Conservation (phyloP, 2,888 invertebrate species). For the Ochropleura plecta region DNA sequence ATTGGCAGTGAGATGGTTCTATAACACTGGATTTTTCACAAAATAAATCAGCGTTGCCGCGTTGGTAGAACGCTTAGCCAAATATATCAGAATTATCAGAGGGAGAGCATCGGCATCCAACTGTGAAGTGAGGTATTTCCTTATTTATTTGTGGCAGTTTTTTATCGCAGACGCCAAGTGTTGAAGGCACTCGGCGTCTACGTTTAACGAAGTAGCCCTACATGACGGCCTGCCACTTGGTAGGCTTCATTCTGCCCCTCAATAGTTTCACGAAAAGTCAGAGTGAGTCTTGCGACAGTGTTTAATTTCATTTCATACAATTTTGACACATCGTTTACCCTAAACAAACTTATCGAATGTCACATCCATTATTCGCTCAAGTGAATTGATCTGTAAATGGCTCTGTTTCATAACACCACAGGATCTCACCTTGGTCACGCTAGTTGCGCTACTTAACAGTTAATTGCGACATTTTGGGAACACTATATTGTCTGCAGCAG, state of each 20-base stretch:
- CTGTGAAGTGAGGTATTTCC: not conserved
- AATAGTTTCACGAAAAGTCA: not conserved
- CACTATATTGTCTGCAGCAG: constrained; percentile 50
- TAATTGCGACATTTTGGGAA: constrained; percentile 50
- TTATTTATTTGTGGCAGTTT: not conserved
- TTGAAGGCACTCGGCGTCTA: too few relatives aligned
- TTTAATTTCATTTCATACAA: constrained; percentile 3
- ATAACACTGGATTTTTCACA: not conserved
- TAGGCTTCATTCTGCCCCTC: constrained; percentile 17
- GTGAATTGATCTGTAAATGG: constrained; percentile 21
- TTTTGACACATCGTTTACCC: constrained; percentile 7
- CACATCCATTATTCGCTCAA: not conserved
- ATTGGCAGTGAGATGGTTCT: not conserved
- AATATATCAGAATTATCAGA: constrained; percentile 1
- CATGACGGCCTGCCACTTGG: constrained; percentile 2
- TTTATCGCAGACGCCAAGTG: not conserved
- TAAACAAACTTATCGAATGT: constrained; percentile 14
- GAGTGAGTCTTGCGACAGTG: not conserved
- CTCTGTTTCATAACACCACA: constrained; percentile 20
- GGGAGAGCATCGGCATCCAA: not conserved
- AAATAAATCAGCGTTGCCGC: not conserved
- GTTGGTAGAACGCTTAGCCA: not conserved
- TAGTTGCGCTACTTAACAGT: constrained; percentile 49
- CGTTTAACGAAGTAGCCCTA: not conserved
- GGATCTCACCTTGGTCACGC: constrained; percentile 57